These are phyloP conservation scores for Pontoporia blainvillei DNA, from an alignment of 2,113 vertebrate genomes.

Conservation along the genomic window DNA sequence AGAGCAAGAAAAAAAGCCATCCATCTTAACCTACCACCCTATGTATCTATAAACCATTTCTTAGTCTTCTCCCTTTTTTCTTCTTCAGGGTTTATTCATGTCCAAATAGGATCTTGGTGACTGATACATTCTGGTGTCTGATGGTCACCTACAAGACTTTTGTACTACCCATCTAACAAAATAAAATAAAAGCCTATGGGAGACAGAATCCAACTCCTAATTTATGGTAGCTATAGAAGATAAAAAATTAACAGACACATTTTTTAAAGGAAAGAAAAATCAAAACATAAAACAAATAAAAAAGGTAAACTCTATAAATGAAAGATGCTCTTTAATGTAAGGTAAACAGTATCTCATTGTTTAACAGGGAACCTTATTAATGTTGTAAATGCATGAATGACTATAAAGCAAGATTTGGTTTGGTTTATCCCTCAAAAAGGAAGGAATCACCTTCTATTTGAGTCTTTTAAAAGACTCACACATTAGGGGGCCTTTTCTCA, in stretches of 20 bases:
- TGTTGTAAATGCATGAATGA: not conserved
- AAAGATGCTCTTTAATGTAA: not conserved
- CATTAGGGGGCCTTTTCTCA: not conserved
- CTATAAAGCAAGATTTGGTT: not conserved
- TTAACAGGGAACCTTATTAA: not conserved
- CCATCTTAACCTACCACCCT: not conserved
- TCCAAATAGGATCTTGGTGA: not conserved
- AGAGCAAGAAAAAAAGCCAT: not conserved
- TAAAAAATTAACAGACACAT: not conserved
- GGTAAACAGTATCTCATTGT: not conserved
- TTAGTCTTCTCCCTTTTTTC: not conserved
- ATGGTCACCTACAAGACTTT: not conserved
- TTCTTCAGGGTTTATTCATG: not conserved
- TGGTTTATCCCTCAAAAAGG: not conserved
- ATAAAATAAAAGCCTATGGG: slow-evolving; percentile 10
- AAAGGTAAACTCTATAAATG: not conserved
- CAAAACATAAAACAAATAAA: slow-evolving; percentile 3
- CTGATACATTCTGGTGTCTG: not conserved
- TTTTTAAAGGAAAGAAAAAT: not conserved
- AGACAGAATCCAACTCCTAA: not conserved
- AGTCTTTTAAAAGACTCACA: not conserved
- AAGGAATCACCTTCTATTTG: not conserved
- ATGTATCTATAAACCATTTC: not conserved
- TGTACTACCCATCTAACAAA: not conserved
- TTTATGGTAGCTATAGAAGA: not conserved